Percentiles rank a stretch among this genome's conserved stretches.
phyloP scores from a whole-genome alignment of 2,113 vertebrate species.

The Eurypyga helias region DNA sequence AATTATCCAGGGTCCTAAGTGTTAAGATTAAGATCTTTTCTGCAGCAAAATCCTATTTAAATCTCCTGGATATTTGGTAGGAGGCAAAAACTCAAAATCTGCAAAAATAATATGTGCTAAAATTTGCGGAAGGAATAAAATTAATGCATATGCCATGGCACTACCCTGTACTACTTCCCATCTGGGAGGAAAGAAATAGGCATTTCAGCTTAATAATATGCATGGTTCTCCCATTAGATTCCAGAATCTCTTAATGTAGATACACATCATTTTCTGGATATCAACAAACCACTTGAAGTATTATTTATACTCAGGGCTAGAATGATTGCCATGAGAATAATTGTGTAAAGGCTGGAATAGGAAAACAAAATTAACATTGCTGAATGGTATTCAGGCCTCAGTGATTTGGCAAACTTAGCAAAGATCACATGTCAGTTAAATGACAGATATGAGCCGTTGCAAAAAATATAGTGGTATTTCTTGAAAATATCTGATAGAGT shows the following conservation, averaged over 20 bases:
- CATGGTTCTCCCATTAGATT: conserved; percentile 57
- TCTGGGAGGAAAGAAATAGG: conserved; percentile 58
- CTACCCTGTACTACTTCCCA: conserved; percentile 48
- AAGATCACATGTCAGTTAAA: conserved; percentile 70
- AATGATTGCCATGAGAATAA: conserved; percentile 68
- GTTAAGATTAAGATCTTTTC: not conserved
- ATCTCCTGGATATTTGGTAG: conserved; percentile 29
- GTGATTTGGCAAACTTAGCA: conserved; percentile 68
- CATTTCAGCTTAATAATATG: conserved; percentile 63
- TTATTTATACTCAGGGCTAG: conserved; percentile 68
- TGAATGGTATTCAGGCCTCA: conserved; percentile 72
- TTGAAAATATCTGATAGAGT: conserved; percentile 64
- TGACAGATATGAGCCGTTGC: conserved; percentile 43
- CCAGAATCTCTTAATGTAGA: conserved; percentile 58
- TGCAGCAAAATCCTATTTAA: conserved; percentile 22
- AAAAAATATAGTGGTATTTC: conserved; percentile 59
- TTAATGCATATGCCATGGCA: conserved; percentile 50
- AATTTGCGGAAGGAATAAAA: conserved; percentile 55
- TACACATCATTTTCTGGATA: conserved; percentile 57
- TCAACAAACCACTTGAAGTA: conserved; percentile 60
- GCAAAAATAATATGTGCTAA: conserved; percentile 49
- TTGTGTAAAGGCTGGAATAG: conserved; percentile 57
- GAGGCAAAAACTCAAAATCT: conserved; percentile 42
- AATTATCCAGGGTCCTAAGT: not conserved
- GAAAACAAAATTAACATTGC: conserved; percentile 70